Base-by-base conservation (phyloP, 2,113 vertebrate species). In the Halcyon senegalensis region DNA sequence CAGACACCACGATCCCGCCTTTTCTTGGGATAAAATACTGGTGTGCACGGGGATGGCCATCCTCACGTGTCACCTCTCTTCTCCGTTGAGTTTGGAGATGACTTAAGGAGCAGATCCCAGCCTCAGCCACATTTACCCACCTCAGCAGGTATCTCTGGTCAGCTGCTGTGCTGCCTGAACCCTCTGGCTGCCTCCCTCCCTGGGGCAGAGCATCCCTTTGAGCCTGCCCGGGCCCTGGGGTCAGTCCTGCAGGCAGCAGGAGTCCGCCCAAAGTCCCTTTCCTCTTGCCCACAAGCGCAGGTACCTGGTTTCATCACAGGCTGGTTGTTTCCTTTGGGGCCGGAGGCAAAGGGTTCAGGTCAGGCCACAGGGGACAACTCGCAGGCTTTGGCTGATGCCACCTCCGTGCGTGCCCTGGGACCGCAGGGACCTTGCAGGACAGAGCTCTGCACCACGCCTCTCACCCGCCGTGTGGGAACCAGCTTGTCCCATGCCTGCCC, bases 11-110 rank as follows among this genome's bases (percentile, higher is more conserved):
- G 77, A 62, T 31, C 63, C 62, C 3, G 1, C 0, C 1, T 91
- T n/a, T 8, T 51, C 35, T 18, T 13, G 33, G 68, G 23, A 9
- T 89, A 4, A 24, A 73, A 69, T 37, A 16, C 24, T 30, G 74
- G 19, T 9, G 3, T 56, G 41, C 59, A 2, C 1, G 0, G 48
- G 50, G 33, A 20, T 12, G 5, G n/a, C 68, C 0, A 0, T 86
- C 41, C 41, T 37, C 15, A 0, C 11, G 68, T 79, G 68, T 69
- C 84, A 56, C 33, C 31, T 70, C 58, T 46, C 44, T 55, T 84
- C 86, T 82, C 31, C 8, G 10, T 1, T 68, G 59, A 39, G 43
- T 41, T 55, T 64, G 35, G 83, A 77, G 55, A 46, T 53, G 46
- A 35, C 13, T 20, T 20, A 1, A 59, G 72, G 70, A 75, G 46